A percentile compares a stretch with the other conserved stretches of the same genome.
phyloP scores from a whole-genome alignment of 2,113 vertebrate genomes.

The Trichomycterus rosablanca region DNA sequence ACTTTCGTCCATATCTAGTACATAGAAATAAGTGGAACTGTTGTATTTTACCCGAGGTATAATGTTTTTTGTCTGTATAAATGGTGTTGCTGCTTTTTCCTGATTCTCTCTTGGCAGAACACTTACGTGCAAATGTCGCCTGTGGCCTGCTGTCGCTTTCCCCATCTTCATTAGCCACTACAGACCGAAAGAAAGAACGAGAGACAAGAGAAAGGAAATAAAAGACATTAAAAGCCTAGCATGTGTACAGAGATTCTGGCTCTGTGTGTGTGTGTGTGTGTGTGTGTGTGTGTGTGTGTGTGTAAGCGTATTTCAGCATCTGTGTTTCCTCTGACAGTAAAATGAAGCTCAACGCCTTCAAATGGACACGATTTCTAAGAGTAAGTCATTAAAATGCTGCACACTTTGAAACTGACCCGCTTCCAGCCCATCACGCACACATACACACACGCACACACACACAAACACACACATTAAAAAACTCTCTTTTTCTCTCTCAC shows the following conservation, averaged over 20 bases:
- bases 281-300: slow-evolving; percentile 9
- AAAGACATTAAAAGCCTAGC: neutral
- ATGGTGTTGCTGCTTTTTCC: slow-evolving; percentile 4
- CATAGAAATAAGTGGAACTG: too few species aligned
- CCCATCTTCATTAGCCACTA: slow-evolving; percentile 88
- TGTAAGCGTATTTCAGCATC: neutral
- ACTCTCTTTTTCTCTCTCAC: too few species aligned
- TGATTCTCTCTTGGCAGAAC: slow-evolving; percentile 10
- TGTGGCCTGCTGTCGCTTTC: slow-evolving; percentile 76
- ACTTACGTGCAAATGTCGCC: slow-evolving; percentile 84
- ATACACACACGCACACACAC: neutral
- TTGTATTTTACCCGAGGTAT: neutral
- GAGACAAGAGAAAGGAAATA: slow-evolving; percentile 1
- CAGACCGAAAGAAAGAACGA: slow-evolving; percentile 18
- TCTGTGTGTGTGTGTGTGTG: slow-evolving; percentile 13
- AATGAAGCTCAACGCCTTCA: too few species aligned
- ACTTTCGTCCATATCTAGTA: too few species aligned
- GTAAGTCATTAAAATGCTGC: slow-evolving; percentile 4
- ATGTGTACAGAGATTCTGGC: neutral
- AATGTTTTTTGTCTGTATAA: neutral
- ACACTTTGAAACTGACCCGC: neutral
- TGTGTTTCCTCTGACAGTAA: neutral
- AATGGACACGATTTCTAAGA: slow-evolving; percentile 15
- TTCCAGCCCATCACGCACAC: slow-evolving; percentile 16
- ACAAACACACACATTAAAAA: too few species aligned